Evolutionary conservation across 2,888 invertebrate genomes (phyloP).

Genomic region (Hyalella azteca): DNA sequence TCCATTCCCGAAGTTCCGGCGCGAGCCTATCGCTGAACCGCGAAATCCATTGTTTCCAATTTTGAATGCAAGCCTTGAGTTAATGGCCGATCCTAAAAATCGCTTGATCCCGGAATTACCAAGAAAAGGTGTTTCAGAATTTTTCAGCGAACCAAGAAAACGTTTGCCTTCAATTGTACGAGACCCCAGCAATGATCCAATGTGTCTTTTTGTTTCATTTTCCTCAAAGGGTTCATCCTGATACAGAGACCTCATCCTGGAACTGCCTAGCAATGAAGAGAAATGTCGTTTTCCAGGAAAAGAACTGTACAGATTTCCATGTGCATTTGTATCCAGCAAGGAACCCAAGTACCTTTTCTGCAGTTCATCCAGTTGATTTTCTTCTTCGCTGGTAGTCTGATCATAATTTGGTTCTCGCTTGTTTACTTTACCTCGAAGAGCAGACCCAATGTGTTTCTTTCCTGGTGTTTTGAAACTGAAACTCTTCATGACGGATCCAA

Average conservation of each 20-base stretch:
- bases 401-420: slow-evolving; percentile 33
- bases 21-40: slow-evolving; percentile 17
- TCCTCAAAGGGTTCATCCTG: not conserved
- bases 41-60: slow-evolving; percentile 18
- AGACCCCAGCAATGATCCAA: not conserved
- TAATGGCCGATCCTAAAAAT: slow-evolving; percentile 30
- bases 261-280: slow-evolving; percentile 10
- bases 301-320: not conserved
- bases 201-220: slow-evolving; percentile 10
- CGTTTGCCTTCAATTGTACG: not conserved
- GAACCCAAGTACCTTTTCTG: slow-evolving; percentile 26
- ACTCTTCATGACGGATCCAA: slow-evolving; percentile 20
- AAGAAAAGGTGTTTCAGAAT: slow-evolving; percentile 1
- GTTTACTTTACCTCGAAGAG: slow-evolving; percentile 2
- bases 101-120: not conserved
- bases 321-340: not conserved
- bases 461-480: slow-evolving; percentile 2
- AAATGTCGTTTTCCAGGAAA: slow-evolving; percentile 32
- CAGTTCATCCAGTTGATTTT: slow-evolving; percentile 4
- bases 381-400: not conserved
- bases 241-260: not conserved
- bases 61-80: slow-evolving; percentile 9
- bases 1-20: not conserved
- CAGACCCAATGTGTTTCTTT: slow-evolving; percentile 24
- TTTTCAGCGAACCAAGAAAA: slow-evolving; percentile 7